These are phyloP conservation scores for Cossypha niveicapilla DNA, from an alignment of 2,797 vertebrate genomes.

Conservation along the genomic window DNA sequence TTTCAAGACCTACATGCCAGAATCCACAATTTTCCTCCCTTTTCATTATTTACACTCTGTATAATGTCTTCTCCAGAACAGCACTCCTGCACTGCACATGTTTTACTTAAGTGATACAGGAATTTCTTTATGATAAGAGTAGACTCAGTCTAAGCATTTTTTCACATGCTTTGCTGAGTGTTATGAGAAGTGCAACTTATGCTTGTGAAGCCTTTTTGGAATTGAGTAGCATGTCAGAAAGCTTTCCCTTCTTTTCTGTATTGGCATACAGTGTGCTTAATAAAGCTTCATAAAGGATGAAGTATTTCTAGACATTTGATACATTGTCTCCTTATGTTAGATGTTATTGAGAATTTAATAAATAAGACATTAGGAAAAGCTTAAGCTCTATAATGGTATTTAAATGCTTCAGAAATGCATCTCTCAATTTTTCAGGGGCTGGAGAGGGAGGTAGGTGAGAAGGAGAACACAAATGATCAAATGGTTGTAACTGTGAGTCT, in stretches of 20 bases:
- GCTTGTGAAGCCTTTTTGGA: neutral
- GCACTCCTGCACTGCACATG: neutral
- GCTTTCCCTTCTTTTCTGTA: neutral
- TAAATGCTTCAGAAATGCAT: neutral
- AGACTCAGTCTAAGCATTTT: neutral
- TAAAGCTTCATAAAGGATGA: neutral
- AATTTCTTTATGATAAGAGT: neutral
- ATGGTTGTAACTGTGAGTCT: neutral
- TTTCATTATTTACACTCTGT: neutral
- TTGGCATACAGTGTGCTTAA: neutral
- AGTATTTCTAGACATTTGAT: neutral
- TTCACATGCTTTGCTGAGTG: neutral
- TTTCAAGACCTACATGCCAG: neutral
- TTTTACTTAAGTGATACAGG: neutral
- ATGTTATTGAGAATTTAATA: rapidly evolving
- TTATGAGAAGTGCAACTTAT: neutral
- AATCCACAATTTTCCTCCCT: neutral
- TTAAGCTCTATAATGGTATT: neutral
- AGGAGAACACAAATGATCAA: neutral
- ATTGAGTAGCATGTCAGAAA: neutral
- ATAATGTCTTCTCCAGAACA: neutral
- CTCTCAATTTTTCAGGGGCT: neutral
- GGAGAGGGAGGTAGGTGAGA: rapidly evolving
- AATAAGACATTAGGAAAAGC: neutral
- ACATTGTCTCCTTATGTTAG: neutral